phyloP scores from a whole-genome alignment of 1,140 invertebrate genomes.

The Archegozetes longisetosus region DNA sequence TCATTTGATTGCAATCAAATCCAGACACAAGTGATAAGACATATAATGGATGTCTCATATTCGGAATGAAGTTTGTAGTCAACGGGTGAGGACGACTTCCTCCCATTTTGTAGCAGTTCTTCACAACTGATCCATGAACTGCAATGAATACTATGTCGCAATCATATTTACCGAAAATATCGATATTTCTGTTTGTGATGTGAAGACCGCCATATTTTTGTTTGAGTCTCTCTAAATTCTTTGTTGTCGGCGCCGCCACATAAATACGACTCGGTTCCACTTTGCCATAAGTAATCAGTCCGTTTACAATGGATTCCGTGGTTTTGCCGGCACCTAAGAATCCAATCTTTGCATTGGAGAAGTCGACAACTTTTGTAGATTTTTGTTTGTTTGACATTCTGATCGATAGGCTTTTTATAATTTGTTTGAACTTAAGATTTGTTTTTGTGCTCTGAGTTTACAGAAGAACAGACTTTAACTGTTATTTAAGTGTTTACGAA shows the following conservation, averaged over 20 bases:
- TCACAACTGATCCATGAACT: constrained; percentile 16
- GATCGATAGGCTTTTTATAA: too few species aligned
- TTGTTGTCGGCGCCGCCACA: constrained; percentile 7
- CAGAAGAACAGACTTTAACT: too few species aligned
- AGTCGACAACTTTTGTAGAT: too few species aligned
- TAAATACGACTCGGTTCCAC: constrained; percentile 13
- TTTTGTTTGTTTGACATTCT: too few species aligned
- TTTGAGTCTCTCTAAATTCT: constrained; percentile 17
- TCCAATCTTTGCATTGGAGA: constrained; percentile 13
- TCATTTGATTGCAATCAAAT: constrained; percentile 9
- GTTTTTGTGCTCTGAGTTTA: too few species aligned
- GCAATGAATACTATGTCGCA: constrained; percentile 18
- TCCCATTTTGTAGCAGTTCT: constrained; percentile 10
- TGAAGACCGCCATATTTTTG: background rate
- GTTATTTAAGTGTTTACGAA: too few species aligned
- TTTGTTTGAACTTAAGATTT: too few species aligned
- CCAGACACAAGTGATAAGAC: constrained; percentile 17
- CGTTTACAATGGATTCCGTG: constrained; percentile 15
- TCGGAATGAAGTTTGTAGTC: constrained; percentile 15
- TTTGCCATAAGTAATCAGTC: constrained; percentile 11
- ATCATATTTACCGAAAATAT: constrained; percentile 17
- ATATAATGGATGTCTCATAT: constrained; percentile 4
- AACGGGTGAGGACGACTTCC: constrained; percentile 14
- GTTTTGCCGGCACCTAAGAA: constrained; percentile 19
- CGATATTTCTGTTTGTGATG: constrained; percentile 9